Evolutionary conservation across 2,888 invertebrate genomes (phyloP), one percentile per base, ranked within the genome.

Genomic region (Amphiduros pacificus): DNA sequence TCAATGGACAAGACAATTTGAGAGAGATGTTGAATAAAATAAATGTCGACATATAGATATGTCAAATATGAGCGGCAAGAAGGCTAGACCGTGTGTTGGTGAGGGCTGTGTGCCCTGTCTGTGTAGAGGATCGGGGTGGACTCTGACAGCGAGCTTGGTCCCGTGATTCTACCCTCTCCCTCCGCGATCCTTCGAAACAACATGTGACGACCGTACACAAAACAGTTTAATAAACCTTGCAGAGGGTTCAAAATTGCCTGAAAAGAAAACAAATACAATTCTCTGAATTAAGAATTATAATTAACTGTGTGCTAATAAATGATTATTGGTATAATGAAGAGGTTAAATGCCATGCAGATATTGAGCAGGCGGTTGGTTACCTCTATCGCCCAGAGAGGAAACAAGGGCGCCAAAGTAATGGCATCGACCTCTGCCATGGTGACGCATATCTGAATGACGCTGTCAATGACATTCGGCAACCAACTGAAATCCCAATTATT

Each of bases 171-270:
- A 14, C 29, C 58, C 31, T 58, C 32, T 5, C 48, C n/a, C 6
- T 48, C 32, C 11, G 26, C 40, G 20, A 58, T 50, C 22, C 50
- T 44, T 17, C 32, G 20, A 40, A 58, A 58, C 20, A 51, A 24
- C 51, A 53, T 41, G 53, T 53, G 52, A 2, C 59, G 40, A 1
- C 59, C 59, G 22, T 59, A 59, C 2, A 59, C 52, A 20, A 59
- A 27, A 44, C 36, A 59, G 52, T 59, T 59, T 11, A 59, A 36
- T 22, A 59, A 40, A 27, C 59, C 59, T 36, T 59, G 59, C 5
- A 59, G 24, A 2, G 59, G 59, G 44, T 59, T 59, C 59, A 53
- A 20, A 27, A 59, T 17, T 1, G 59, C 59, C 59, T 59, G 41
- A n/a, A n/a, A n/a, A n/a, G n/a, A n/a, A n/a, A n/a, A n/a, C n/a